phyloP scores from a whole-genome alignment of 2,113 vertebrate genomes.

The Prinia subflava region DNA sequence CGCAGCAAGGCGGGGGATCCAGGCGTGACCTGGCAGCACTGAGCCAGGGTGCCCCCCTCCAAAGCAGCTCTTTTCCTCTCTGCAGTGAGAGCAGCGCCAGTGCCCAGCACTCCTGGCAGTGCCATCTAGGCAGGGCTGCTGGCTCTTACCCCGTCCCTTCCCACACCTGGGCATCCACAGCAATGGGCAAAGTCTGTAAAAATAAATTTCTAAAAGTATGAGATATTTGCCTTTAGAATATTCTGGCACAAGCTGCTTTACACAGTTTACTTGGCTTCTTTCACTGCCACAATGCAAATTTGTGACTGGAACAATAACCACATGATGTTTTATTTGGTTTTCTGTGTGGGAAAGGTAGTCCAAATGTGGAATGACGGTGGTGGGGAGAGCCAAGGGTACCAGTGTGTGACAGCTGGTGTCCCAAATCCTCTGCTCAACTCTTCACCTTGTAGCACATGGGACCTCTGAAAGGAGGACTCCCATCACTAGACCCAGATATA shows the following conservation, averaged over 20 bases:
- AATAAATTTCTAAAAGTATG: background rate
- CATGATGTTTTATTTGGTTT: background rate
- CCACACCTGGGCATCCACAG: background rate
- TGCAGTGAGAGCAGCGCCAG: background rate
- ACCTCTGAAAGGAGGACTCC: background rate
- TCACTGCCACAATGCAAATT: background rate
- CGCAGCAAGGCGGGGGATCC: rapidly evolving
- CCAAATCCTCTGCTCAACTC: background rate
- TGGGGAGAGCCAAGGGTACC: background rate
- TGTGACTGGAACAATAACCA: background rate
- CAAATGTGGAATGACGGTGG: rapidly evolving
- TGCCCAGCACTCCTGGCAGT: rapidly evolving
- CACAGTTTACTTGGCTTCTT: background rate
- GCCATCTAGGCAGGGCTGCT: background rate
- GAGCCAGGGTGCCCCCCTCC: background rate
- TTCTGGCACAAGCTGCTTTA: background rate
- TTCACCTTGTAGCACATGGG: background rate
- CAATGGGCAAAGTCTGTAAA: background rate
- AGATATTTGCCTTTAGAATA: background rate
- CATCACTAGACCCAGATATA: background rate
- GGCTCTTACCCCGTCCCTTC: background rate
- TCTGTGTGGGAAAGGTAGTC: background rate
- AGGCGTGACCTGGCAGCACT: rapidly evolving
- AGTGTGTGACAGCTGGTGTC: background rate
- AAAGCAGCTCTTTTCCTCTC: background rate